These are phyloP conservation scores for Botia kubotai DNA, from an alignment of 2,797 vertebrate species.

Conservation along the genomic window DNA sequence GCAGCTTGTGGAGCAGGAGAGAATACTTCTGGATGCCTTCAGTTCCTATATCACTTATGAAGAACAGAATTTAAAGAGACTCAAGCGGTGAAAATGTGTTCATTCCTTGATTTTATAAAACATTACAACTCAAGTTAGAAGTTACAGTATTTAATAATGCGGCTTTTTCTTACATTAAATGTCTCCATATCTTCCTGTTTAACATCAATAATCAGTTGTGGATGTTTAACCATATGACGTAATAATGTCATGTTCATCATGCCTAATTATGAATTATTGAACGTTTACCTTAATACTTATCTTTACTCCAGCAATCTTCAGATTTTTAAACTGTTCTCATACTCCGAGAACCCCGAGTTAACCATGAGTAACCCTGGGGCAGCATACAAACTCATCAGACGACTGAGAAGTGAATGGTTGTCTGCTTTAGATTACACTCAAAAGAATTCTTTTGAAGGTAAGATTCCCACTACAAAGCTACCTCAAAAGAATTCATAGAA, in stretches of 20 bases:
- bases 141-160: not conserved
- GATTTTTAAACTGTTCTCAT: not conserved
- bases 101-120: not conserved
- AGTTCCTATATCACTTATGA: not conserved
- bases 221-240: not conserved
- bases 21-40: not conserved
- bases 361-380: not conserved
- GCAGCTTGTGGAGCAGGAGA: not conserved
- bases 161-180: not conserved
- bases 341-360: not conserved
- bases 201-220: not conserved
- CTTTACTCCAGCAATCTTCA: not conserved
- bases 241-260: no score
- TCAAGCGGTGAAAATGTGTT: not conserved
- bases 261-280: not conserved
- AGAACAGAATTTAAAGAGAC: not conserved
- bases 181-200: not conserved
- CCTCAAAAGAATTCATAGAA: not conserved
- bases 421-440: not conserved
- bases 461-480: not conserved
- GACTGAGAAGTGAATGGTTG: not conserved
- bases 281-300: not conserved
- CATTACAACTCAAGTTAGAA: not conserved
- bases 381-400: slow-evolving; percentile 23
- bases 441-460: not conserved